Evolutionary conservation across 2,888 invertebrate genomes (phyloP), one percentile per base, ranked within the genome.

Genomic region (Phymatocera aterrima): DNA sequence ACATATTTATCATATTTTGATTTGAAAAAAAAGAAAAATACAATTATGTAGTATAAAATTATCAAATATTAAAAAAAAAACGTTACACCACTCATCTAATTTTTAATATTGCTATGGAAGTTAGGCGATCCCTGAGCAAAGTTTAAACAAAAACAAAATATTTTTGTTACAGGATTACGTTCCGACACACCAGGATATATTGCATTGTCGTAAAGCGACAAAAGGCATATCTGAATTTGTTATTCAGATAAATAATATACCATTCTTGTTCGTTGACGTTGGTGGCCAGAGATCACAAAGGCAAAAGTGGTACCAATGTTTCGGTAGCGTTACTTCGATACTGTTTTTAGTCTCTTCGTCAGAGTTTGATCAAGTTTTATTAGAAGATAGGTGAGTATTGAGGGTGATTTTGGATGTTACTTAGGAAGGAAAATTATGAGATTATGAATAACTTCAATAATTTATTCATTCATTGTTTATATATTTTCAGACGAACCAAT

Each of bases 241-340:
- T 82, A 97, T 99, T 90, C 95, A 95, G 91, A 98, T 99, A 85
- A 96, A 98, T 92, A 97, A 96, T 90, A 97, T 99, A 90, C 98
- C 99, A 84, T 99, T 99, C 91, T 94, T 96, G 87, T 97, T 98
- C 91, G 97, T 98, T 82, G 98, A 98, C 91, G 98, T 98, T 78
- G 98, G 99, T 65, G 99, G 99, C 15, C 99, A 99, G 92, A 92
- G 99, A 89, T 98, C 99, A 82, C 99, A 99, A 91, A 94, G 99
- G 85, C 98, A 98, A 92, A 99, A 99, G 91, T 99, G 99, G 99
- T 97, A 98, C 89, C 97, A 97, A 92, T 99, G 99, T 92, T 99
- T 99, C 92, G 97, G 98, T 89, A 97, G 97, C 54, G 98, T 99
- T 80, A 99, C 99, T 64, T 98, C 98, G 78, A 99, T 99, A 91